Conservation (phyloP, 1,140 invertebrate species). For the Phortica variegata region DNA sequence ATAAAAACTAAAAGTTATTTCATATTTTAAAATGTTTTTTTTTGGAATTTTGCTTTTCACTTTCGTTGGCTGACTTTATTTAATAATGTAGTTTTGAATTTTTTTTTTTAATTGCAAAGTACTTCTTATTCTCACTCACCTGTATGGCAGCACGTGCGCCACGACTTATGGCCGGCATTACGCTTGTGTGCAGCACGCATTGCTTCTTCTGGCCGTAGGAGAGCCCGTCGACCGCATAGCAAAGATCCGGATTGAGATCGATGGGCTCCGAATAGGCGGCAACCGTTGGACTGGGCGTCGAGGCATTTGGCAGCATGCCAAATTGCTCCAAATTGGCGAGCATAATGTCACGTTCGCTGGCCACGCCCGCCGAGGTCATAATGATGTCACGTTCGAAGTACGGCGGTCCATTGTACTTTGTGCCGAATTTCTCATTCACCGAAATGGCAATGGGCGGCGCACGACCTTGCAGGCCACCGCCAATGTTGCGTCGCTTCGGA, state of each 20-base stretch:
- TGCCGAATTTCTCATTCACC: conserved; percentile 11
- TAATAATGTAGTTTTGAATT: too few relatives aligned
- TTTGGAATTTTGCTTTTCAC: too few relatives aligned
- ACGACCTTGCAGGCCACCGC: conserved; percentile 11
- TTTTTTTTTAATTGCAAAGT: too few relatives aligned
- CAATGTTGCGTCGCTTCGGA: conserved; percentile 25
- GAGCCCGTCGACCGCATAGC: conserved; percentile 66
- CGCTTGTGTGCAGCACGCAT: conserved; percentile 73
- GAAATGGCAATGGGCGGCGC: not conserved
- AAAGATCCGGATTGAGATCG: conserved; percentile 57
- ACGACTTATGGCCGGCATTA: conserved; percentile 71
- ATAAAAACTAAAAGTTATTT: too few relatives aligned
- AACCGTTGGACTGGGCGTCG: conserved; percentile 19
- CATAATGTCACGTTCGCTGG: conserved; percentile 29
- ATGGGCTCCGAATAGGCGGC: conserved; percentile 35
- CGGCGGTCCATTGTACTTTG: conserved; percentile 9
- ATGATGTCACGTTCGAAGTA: conserved; percentile 35
- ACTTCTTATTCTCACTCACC: conserved; percentile 34
- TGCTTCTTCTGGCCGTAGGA: conserved; percentile 72
- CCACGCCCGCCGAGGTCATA: conserved; percentile 30
- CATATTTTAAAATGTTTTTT: too few relatives aligned
- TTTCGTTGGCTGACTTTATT: too few relatives aligned
- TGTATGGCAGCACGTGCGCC: conserved; percentile 66
- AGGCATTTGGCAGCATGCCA: conserved; percentile 19
- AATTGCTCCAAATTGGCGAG: conserved; percentile 27